Base-by-base conservation (phyloP, 2,113 vertebrate species). In the Apus apus region DNA sequence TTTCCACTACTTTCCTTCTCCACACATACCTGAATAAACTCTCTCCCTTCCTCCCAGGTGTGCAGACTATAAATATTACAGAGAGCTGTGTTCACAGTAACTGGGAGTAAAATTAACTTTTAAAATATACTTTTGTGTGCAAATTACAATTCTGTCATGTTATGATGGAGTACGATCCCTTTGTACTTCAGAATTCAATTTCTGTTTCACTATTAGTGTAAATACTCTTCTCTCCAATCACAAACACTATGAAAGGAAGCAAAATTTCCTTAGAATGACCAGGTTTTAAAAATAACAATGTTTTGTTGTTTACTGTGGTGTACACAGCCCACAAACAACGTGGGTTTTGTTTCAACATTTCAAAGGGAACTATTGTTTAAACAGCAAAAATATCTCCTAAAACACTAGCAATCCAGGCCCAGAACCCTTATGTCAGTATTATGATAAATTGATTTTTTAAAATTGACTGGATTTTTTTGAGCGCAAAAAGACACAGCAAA, bases 321-420 rank as follows among this genome's bases (percentile, higher is more conserved):
- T 64, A 85, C 64, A 45, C 18, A 94, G 46, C 32, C 50, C 48
- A 80, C 2, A 1, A 72, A 96, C 79, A 96, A 71, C 34, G 46
- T 11, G 12, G 65, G 57, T 0, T 81, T 92, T 97, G 80, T 95
- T 96, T 91, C 82, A 66, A 5, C 2, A 1, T 45, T 85, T 96
- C 74, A 90, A 94, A 91, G 60, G 40, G 58, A 77, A 17, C 50
- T 79, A 70, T 64, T 96, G 80, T 95, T 88, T 68, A 36, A 68
- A 71, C 48, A 71, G 40, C 48, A 90, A 40, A 81, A 83, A 53
- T 22, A n/a, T 22, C 45, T 88, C 53, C 76, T 71, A 68, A 70
- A 74, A 83, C 19, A n/a, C 7, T 43, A 17, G 14, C 46, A n/a
- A 30, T 40, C 15, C 65, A 92, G 32, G 51, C 48, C 57, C 65